These are phyloP conservation scores for Bambusicola thoracicus DNA, from an alignment of 2,113 vertebrate species.

Conservation along the genomic window DNA sequence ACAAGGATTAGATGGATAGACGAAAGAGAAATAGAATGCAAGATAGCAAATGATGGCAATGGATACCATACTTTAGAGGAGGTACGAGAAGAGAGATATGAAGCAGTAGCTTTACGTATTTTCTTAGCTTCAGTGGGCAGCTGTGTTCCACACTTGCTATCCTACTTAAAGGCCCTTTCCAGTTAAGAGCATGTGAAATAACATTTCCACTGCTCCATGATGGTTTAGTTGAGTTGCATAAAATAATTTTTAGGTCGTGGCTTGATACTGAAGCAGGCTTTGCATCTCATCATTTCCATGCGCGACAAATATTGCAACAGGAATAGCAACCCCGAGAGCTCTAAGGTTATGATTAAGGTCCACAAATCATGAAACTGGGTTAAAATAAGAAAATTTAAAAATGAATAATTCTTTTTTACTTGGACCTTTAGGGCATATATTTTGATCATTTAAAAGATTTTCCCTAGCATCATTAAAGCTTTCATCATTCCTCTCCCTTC, in stretches of 20 bases:
- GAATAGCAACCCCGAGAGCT: neutral
- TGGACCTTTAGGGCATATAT: neutral
- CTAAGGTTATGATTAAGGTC: neutral
- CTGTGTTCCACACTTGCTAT: neutral
- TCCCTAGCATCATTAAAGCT: neutral
- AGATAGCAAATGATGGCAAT: neutral
- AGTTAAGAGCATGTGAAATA: neutral
- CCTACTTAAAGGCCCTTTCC: neutral
- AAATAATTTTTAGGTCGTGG: neutral
- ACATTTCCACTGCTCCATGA: neutral
- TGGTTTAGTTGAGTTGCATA: neutral
- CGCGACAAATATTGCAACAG: neutral
- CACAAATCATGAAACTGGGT: neutral
- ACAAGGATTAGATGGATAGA: neutral
- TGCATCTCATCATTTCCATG: neutral
- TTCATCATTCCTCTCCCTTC: neutral
- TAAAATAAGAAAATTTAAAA: neutral
- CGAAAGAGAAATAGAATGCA: neutral
- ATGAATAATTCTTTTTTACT: neutral
- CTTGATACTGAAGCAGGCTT: neutral
- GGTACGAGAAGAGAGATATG: neutral
- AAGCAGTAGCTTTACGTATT: rapidly evolving
- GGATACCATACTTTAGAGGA: rapidly evolving
- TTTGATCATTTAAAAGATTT: neutral
- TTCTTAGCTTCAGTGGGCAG: neutral